phyloP scores from a whole-genome alignment of 2,888 invertebrate species.

The Agrypnus murinus region DNA sequence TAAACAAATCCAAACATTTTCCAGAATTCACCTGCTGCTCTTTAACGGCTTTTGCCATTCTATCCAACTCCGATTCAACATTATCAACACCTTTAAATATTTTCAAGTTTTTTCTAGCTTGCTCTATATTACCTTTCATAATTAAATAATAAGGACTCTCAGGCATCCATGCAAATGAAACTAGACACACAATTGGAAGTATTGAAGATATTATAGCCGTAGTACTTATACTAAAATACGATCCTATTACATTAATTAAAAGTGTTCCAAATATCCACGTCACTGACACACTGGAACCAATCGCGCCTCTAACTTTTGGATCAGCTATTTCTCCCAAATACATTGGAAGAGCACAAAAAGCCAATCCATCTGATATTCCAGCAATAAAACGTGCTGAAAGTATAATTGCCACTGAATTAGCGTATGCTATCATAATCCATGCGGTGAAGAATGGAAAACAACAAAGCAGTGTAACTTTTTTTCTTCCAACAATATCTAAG shows the following conservation, averaged over 20 bases:
- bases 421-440: slow-evolving; percentile 78
- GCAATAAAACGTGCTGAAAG: slow-evolving; percentile 74
- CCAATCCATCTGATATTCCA: slow-evolving; percentile 74
- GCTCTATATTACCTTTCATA: slow-evolving; percentile 66
- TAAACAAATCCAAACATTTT: slow-evolving; percentile 73
- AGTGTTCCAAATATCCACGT: slow-evolving; percentile 75
- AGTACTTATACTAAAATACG: slow-evolving; percentile 73
- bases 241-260: slow-evolving; percentile 77
- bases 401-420: slow-evolving; percentile 74
- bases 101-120: slow-evolving; percentile 73
- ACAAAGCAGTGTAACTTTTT: slow-evolving; percentile 77
- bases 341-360: slow-evolving; percentile 71
- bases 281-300: slow-evolving; percentile 77
- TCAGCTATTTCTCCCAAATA: slow-evolving; percentile 78
- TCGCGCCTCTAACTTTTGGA: slow-evolving; percentile 75
- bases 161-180: slow-evolving; percentile 77
- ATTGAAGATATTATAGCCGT: slow-evolving; percentile 75
- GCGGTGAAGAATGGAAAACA: slow-evolving; percentile 77
- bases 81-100: slow-evolving; percentile 73
- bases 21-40: slow-evolving; percentile 69
- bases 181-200: slow-evolving; percentile 74
- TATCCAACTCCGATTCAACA: slow-evolving; percentile 70
- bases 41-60: slow-evolving; percentile 58
- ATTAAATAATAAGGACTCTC: slow-evolving; percentile 75
- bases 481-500: slow-evolving; percentile 80